Evolutionary conservation across 2,888 invertebrate genomes (phyloP), one percentile per base, ranked within the genome.

Genomic region (Perizoma affinitatum): DNA sequence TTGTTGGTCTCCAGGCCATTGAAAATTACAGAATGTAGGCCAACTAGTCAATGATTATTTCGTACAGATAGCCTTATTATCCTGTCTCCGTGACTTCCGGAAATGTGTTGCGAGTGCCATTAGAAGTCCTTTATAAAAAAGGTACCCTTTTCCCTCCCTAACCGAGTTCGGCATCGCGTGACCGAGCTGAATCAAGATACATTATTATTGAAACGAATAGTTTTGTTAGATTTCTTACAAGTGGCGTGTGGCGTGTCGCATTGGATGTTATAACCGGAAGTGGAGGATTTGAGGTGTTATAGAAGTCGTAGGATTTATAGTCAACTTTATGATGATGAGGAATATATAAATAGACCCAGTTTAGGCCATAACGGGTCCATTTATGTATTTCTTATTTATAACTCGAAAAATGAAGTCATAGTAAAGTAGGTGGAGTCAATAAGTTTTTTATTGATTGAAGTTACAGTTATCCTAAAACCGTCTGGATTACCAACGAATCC

Each of bases 191-290:
- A 65, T 51, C 5, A 42, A 43, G 59, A 22, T 22, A 67, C 65
- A 61, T 55, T 61, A 65, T 44, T 58, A 67, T 67, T 63, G 50
- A 65, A 67, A 58, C 38, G 52, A 57, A 51, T 11, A 41, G 42
- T 41, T 52, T 51, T 22, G 38, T 38, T 38, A 38, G 38, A 45
- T 10, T 47, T 49, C 43, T 36, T 40, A 8, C 43, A 35, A 47
- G 47, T 59, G 42, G 34, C 54, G 49, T 59, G 54, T 38, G 3
- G 38, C 38, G 0, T n/a, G 36, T 6, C 36, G 6, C 6, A 41
- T 6, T 50, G 22, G 36, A 58, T 41, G 56, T 52, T 50, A 55
- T 8, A 51, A n/a, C 52, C 41, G 57, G 57, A 51, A 45, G 40
- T 45, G 5, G n/a, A 5, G 42, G 6, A 38, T 5, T 38, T 9